phyloP scores from a whole-genome alignment of 2,113 vertebrate species.

The Choloepus hoffmanni region DNA sequence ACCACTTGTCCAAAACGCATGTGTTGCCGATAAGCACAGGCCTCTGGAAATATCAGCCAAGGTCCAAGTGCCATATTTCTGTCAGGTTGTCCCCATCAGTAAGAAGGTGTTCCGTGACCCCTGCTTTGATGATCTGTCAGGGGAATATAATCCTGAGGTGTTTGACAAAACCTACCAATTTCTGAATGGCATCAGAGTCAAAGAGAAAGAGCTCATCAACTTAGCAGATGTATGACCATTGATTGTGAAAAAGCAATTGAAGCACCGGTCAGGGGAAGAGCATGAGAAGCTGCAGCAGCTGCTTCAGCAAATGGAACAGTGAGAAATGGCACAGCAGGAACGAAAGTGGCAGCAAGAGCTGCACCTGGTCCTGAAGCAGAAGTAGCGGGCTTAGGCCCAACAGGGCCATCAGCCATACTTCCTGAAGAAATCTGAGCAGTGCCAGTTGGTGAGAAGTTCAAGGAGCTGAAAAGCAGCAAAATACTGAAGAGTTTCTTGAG shows the following conservation, averaged over 20 bases:
- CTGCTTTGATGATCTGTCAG: slow-evolving; percentile 97
- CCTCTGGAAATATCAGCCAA: slow-evolving; percentile 96
- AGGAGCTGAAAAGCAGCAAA: slow-evolving; percentile 93
- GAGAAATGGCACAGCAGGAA: slow-evolving; percentile 88
- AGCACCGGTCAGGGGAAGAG: slow-evolving; percentile 75
- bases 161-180: slow-evolving; percentile 95
- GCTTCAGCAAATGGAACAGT: slow-evolving; percentile 90
- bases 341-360: slow-evolving; percentile 88
- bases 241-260: slow-evolving; percentile 88
- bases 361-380: slow-evolving; percentile 84
- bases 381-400: slow-evolving; percentile 90
- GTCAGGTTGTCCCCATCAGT: slow-evolving; percentile 88
- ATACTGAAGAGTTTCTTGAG: slow-evolving; percentile 95
- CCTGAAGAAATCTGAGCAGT: slow-evolving; percentile 94
- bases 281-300: slow-evolving; percentile 86
- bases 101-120: slow-evolving; percentile 92
- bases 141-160: slow-evolving; percentile 94
- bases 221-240: too few species aligned
- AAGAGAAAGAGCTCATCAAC: slow-evolving; percentile 87
- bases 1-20: slow-evolving; percentile 22
- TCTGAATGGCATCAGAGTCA: slow-evolving; percentile 89
- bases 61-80: slow-evolving; percentile 89
- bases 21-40: slow-evolving; percentile 85
- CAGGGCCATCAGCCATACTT: slow-evolving; percentile 93
- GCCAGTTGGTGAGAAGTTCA: slow-evolving; percentile 92